Evolutionary conservation across 2,797 vertebrate genomes (phyloP).

Genomic region (Myotis myotis): DNA sequence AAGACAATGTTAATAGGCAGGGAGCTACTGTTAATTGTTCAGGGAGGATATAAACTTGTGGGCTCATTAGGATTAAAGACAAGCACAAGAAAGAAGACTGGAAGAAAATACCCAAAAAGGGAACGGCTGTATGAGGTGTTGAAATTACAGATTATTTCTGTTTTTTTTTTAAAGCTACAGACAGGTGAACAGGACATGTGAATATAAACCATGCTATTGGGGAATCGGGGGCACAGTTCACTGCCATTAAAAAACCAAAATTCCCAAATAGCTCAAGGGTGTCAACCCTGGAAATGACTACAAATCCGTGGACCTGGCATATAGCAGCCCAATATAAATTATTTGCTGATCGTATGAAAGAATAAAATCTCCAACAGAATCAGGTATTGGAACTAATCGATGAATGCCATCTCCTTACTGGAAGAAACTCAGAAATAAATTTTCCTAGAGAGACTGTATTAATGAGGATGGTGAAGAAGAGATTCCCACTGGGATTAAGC

Average conservation of each 20-base stretch:
- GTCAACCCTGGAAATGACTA: not conserved
- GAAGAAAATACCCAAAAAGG: not conserved
- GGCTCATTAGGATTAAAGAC: not conserved
- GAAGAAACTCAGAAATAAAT: not conserved
- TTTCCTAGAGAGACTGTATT: not conserved
- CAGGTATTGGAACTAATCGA: accelerated
- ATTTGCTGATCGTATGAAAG: not conserved
- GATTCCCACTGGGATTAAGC: not conserved
- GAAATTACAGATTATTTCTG: not conserved
- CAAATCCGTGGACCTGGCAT: too few relatives aligned
- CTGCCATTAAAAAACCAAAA: not conserved
- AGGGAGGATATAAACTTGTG: not conserved
- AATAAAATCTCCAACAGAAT: not conserved
- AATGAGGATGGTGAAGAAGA: not conserved
- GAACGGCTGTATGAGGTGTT: not conserved
- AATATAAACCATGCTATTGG: not conserved
- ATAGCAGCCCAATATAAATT: accelerated
- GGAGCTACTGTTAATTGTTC: not conserved
- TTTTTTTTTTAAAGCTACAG: not conserved
- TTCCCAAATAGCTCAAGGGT: not conserved
- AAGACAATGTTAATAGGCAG: not conserved
- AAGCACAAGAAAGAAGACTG: not conserved
- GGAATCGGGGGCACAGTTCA: not conserved
- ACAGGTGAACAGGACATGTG: not conserved
- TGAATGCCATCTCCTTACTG: accelerated